A percentile compares a stretch with the other conserved stretches of the same genome.
These are phyloP conservation scores for Motacilla tschutschensis DNA, from an alignment of 2,113 vertebrate species.

Conservation along the genomic window DNA sequence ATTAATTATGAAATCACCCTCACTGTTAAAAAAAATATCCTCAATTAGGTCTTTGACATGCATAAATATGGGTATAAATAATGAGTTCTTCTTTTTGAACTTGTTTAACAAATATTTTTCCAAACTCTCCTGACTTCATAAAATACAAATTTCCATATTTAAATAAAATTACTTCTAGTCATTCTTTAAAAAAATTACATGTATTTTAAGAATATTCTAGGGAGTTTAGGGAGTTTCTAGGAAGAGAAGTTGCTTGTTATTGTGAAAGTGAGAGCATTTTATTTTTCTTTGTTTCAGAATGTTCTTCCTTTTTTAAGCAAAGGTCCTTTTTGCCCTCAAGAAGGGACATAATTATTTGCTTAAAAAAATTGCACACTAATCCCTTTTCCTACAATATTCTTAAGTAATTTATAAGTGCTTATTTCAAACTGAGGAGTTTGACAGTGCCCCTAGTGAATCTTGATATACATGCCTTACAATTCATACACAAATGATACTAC, in stretches of 20 bases:
- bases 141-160: neutral
- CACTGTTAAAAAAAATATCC: neutral
- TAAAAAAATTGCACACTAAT: neutral
- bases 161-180: neutral
- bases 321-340: neutral
- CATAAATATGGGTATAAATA: neutral
- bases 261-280: neutral
- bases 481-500: conserved; percentile 62
- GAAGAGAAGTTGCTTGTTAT: neutral
- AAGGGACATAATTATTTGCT: conserved; percentile 1
- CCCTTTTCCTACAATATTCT: neutral
- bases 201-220: neutral
- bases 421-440: conserved; percentile 51
- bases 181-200: neutral
- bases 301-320: neutral
- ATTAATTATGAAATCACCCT: neutral
- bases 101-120: neutral
- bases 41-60: neutral
- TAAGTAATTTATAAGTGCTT: conserved; percentile 69
- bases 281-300: neutral
- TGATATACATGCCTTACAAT: conserved; percentile 62
- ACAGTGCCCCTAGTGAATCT: conserved; percentile 61
- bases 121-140: neutral
- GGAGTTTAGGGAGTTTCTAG: neutral
- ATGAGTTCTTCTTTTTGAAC: neutral